Conservation (phyloP, 2,888 invertebrate genomes). For the Colostygia pectinataria region DNA sequence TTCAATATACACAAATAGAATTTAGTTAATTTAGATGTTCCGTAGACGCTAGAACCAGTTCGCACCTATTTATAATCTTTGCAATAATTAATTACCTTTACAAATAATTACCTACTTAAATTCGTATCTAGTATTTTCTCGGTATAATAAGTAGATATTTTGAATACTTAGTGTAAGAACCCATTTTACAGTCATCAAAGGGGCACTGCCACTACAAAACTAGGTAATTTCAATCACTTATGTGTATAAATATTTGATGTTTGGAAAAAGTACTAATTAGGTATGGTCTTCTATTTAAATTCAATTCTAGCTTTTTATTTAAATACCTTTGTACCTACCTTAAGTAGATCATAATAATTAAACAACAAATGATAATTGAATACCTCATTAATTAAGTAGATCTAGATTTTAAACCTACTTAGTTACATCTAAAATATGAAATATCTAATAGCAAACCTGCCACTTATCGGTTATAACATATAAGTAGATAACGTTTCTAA, state of each 20-base stretch:
- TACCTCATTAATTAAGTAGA: constrained; percentile 36
- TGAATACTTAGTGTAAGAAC: not conserved
- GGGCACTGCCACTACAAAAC: not conserved
- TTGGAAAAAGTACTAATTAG: too few relatives aligned
- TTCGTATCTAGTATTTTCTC: too few relatives aligned
- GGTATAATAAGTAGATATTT: not conserved
- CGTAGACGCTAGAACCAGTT: constrained; percentile 3
- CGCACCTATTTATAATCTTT: constrained; percentile 9
- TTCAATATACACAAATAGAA: not conserved
- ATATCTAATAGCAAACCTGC: not conserved
- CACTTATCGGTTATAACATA: constrained; percentile 1
- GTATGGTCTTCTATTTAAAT: too few relatives aligned
- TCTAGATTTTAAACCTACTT: constrained; percentile 7
- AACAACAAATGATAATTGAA: constrained; percentile 24
- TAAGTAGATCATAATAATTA: not conserved
- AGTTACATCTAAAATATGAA: too few relatives aligned
- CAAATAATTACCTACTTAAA: not conserved
- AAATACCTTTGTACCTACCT: not conserved
- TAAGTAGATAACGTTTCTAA: too few relatives aligned
- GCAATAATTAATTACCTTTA: too few relatives aligned
- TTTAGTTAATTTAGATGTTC: not conserved
- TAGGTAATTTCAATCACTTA: not conserved
- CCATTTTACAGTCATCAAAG: not conserved
- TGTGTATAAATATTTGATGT: too few relatives aligned
- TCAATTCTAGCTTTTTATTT: too few relatives aligned